Base-by-base conservation (phyloP, 30 jellyfish, hydroid and myxozoan genomes). In the Aurelia coerulea region DNA sequence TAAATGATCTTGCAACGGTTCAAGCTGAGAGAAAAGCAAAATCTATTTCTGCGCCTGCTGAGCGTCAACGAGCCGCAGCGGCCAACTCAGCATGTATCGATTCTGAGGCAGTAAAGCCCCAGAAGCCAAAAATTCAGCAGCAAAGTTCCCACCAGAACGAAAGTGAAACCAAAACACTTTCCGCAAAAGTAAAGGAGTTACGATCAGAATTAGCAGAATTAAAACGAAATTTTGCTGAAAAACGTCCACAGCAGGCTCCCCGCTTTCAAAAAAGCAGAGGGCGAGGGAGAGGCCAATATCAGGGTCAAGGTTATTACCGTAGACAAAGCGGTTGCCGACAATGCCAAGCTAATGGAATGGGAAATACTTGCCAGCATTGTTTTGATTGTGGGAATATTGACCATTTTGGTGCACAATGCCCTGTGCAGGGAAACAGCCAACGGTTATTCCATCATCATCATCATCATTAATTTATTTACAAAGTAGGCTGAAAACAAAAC, bases 11-110 rank as follows among this genome's bases (percentile, higher is more conserved):
- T 51, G 84, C 76, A 65, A 70, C 84, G 42, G 80, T 52, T 67
- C 76, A 65, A 70, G 84, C 84, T 16, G 91, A 81, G 84, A 62
- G 80, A 64, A 79, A 79, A 64, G 89, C 89, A 63, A 79, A 79
- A 79, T 59, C 84, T 14, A 41, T 39, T 14, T 73, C 79, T 62
- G 89, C 89, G 69, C 77, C 70, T 34, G 80, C 89, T 79, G 80
- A 34, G 80, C 84, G 70, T 75, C 85, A 17, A 73, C 83, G 83
- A 73, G 83, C 83, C 60, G 83, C 74, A 53, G 74, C 85, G 68
- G 85, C 74, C 5, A 51, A 51, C 56, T 31, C 74, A 37, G 85
- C 58, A 23, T 50, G 12, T 53, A 62, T 52, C 2, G 85, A 75
- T 34, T 53, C 74, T 53, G 84, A 75, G 52, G 9, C 84, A 3